These are phyloP conservation scores for Myxocyprinus asiaticus DNA, from an alignment of 2,113 vertebrate species.

Conservation along the genomic window DNA sequence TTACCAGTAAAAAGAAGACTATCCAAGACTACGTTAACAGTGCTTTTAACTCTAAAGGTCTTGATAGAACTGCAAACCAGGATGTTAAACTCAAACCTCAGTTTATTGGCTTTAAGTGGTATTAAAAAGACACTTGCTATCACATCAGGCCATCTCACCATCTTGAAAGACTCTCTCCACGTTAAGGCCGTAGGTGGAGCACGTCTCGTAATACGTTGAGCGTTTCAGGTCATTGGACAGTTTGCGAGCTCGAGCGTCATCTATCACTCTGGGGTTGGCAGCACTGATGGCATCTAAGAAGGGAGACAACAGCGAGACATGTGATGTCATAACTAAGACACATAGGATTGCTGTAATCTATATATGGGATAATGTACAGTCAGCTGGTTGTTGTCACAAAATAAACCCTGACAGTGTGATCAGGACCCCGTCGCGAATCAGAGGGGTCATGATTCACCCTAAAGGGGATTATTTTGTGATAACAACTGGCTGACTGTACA, in stretches of 20 bases:
- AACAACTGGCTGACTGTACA: no score
- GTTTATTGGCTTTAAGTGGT: neutral
- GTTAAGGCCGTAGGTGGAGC: constrained; percentile 95
- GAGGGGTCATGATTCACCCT: no score
- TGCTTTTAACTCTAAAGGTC: no score
- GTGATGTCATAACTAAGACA: neutral
- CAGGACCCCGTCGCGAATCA: no score
- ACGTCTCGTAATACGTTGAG: constrained; percentile 98
- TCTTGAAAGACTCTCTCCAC: constrained; percentile 99
- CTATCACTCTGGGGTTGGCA: constrained; percentile 94
- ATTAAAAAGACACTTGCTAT: neutral
- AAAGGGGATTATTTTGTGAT: no score
- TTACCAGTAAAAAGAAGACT: no score
- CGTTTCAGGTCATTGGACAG: constrained; percentile 96
- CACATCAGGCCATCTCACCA: constrained; percentile 73
- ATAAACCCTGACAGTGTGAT: no score
- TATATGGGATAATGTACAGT: no score
- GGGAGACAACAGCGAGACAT: neutral
- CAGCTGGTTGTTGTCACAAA: no score
- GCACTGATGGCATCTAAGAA: constrained; percentile 92
- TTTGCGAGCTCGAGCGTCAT: constrained; percentile 92
- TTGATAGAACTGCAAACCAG: neutral
- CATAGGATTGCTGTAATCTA: no score
- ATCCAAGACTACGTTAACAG: no score
- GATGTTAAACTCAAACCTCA: neutral